These are phyloP conservation scores for Pristis pectinata DNA, from an alignment of 2,797 vertebrate genomes.

Conservation along the genomic window DNA sequence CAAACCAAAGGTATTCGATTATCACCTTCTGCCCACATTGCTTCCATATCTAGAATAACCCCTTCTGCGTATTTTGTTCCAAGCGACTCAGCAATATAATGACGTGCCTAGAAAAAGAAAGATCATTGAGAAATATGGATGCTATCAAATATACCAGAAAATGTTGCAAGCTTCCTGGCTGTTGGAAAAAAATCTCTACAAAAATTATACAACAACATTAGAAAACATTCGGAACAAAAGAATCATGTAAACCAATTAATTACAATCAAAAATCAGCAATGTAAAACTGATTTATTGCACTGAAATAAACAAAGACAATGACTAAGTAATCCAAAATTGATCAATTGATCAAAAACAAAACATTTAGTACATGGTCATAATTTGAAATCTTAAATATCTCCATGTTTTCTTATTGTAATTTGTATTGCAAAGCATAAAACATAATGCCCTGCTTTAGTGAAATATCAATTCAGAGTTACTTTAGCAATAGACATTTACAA, in stretches of 20 bases:
- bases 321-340: background rate
- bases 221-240: background rate
- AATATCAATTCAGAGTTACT: background rate
- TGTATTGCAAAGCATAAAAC: background rate
- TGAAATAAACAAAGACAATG: background rate
- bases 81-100: conserved; percentile 69
- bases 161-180: background rate
- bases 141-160: background rate
- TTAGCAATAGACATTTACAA: background rate
- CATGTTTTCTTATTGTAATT: background rate
- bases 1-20: conserved; percentile 66
- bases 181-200: background rate
- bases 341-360: background rate
- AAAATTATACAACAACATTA: background rate
- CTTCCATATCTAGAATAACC: conserved; percentile 69
- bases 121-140: background rate
- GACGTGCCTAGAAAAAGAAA: conserved; percentile 56
- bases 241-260: background rate
- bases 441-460: too few species aligned
- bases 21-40: conserved; percentile 67
- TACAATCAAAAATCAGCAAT: background rate
- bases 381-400: background rate
- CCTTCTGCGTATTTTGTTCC: conserved; percentile 65
- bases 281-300: background rate
- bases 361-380: background rate